A percentile compares a stretch with the other conserved stretches of the same genome.
These are phyloP conservation scores for Eupithecia subumbrata DNA, from an alignment of 2,888 invertebrate genomes.

Conservation along the genomic window DNA sequence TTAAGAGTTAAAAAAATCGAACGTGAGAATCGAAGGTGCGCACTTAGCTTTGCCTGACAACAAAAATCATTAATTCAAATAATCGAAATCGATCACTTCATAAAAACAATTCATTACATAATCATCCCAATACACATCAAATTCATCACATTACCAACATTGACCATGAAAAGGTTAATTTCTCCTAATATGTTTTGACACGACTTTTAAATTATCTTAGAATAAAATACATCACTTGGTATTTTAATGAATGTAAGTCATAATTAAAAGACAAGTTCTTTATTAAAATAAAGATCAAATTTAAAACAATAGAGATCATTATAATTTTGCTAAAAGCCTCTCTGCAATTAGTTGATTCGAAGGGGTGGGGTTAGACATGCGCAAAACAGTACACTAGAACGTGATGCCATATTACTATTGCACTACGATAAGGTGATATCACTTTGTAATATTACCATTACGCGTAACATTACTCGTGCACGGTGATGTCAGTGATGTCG, in stretches of 20 bases:
- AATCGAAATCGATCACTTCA: not conserved
- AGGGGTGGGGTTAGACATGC: conserved; percentile 20
- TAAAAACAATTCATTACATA: not conserved
- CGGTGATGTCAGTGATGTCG: too few species aligned
- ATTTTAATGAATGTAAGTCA: not conserved
- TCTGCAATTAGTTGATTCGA: conserved; percentile 32
- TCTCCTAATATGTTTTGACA: not conserved
- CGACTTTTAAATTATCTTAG: too few species aligned
- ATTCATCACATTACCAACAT: not conserved
- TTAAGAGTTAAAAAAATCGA: not conserved
- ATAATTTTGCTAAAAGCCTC: conserved; percentile 32
- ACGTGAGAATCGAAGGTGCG: not conserved
- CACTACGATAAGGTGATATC: too few species aligned
- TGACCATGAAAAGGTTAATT: not conserved
- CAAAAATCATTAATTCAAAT: not conserved
- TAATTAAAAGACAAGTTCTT: not conserved
- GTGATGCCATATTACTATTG: too few species aligned
- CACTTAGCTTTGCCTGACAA: not conserved
- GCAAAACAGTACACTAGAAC: too few species aligned
- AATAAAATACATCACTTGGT: not conserved
- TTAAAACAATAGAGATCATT: conserved; percentile 10
- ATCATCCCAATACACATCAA: not conserved
- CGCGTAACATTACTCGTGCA: too few species aligned
- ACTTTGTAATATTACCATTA: too few species aligned
- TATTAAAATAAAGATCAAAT: not conserved